phyloP scores from a whole-genome alignment of 2,797 vertebrate species.

The Synanceia verrucosa region DNA sequence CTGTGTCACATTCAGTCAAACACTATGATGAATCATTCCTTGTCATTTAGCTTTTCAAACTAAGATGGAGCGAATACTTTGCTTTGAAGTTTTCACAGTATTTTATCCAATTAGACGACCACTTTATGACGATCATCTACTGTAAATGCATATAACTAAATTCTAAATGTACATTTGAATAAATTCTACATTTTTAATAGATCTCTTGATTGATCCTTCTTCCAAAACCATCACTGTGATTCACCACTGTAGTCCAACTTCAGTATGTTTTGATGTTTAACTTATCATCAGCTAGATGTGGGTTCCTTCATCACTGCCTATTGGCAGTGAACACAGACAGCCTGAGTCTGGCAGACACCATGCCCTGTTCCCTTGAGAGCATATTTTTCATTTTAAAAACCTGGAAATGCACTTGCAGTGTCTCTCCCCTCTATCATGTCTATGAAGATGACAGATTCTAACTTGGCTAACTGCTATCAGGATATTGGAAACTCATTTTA shows the following conservation, averaged over 20 bases:
- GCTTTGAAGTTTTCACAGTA: neutral
- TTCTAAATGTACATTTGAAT: conserved; percentile 33
- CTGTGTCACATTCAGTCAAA: conserved; percentile 13
- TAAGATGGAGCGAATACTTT: neutral
- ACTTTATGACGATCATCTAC: neutral
- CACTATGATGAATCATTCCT: neutral
- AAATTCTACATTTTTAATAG: conserved; percentile 27
- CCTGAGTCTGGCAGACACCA: conserved; percentile 24
- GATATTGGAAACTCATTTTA: conserved; percentile 52
- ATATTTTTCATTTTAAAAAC: conserved; percentile 49
- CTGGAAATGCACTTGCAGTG: conserved; percentile 61
- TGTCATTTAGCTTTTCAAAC: neutral
- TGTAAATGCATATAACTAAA: conserved; percentile 11
- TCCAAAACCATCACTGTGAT: neutral
- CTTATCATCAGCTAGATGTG: neutral
- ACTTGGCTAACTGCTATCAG: conserved; percentile 40
- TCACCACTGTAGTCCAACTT: neutral
- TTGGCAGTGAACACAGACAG: conserved; percentile 7
- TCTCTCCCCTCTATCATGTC: conserved; percentile 43
- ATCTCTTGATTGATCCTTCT: neutral
- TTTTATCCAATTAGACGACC: conserved; percentile 2
- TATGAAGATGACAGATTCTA: conserved; percentile 51
- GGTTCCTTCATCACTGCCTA: neutral
- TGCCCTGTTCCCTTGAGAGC: conserved; percentile 7
- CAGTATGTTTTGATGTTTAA: neutral